phyloP scores from a whole-genome alignment of 2,797 vertebrate species.

The Pseudochromis fuscus region DNA sequence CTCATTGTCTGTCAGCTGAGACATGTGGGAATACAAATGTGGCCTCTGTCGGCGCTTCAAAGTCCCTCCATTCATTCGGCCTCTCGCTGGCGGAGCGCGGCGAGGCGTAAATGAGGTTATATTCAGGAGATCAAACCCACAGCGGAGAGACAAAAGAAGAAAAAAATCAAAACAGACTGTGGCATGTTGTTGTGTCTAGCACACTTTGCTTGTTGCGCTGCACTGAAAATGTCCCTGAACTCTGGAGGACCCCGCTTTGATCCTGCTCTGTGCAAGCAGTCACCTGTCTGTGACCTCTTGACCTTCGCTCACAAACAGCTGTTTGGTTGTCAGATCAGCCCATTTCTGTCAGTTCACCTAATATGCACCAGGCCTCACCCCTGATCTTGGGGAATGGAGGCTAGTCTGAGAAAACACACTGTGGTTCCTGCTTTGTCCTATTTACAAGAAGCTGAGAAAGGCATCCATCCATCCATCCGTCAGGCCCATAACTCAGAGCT shows the following conservation, averaged over 20 bases:
- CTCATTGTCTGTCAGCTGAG: constrained; percentile 52
- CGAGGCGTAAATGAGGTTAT: constrained; percentile 52
- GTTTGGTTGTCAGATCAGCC: constrained; percentile 41
- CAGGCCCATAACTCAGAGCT: constrained; percentile 51
- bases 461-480: constrained; percentile 45
- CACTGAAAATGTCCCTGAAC: constrained; percentile 52
- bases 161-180: neutral
- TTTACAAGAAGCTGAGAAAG: constrained; percentile 66
- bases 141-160: constrained; percentile 43
- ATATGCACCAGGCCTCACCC: constrained; percentile 42
- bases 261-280: constrained; percentile 3
- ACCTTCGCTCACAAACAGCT: constrained; percentile 63
- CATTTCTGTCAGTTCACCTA: constrained; percentile 42
- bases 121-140: constrained; percentile 57
- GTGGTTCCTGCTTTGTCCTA: constrained; percentile 38
- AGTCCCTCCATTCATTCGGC: constrained; percentile 49
- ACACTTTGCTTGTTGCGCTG: constrained; percentile 38
- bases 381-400: constrained; percentile 20
- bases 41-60: constrained; percentile 61
- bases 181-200: constrained; percentile 45
- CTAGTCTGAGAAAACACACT: constrained; percentile 31
- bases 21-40: constrained; percentile 51
- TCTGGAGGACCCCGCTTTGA: constrained; percentile 57
- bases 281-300: constrained; percentile 56
- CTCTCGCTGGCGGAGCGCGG: constrained; percentile 18